Base-by-base conservation (phyloP, 2,797 vertebrate species). In the Neosilurus mollespiculum region DNA sequence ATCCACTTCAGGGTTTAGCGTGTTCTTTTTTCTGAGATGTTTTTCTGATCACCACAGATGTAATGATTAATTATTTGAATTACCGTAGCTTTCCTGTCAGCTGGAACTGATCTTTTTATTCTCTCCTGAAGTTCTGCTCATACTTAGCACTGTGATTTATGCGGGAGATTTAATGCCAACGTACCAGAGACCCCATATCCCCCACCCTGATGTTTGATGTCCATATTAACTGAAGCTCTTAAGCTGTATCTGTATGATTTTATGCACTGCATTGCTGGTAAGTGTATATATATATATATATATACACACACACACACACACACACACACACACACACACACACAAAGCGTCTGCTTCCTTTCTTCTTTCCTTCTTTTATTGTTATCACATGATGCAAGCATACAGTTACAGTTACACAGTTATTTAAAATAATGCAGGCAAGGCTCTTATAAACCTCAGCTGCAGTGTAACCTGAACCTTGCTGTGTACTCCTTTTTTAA, bases 361-460 rank as follows among this genome's bases (percentile, higher is more conserved):
- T 8, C 14, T 49, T 69, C 37, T 43, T 69, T 43, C 43, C n/a
- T 51, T 70, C 20, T 70, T n/a, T n/a, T n/a, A n/a, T n/a, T n/a
- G n/a, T 70, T 70, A 10, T 70, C n/a, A 12, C 15, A 69, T 22
- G 34, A 69, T 22, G 34, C 66, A 69, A 49, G 34, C 14, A 34
- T 43, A 49, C 66, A 51, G 43, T 22, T 70, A 70, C 10, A 14
- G 0, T 69, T 43, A 12, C 37, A 43, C 67, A 22, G 10, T 2
- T 70, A 70, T 49, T 49, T 24, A 70, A 70, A 49, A 49, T 70
- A 70, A 49, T 70, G 37, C 67, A 22, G 7, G 67, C 67, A 49
- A 12, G 30, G 30, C 65, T 67, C 65, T 34, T 67, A 30, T 67
- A 67, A 18, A 9, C 1, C 7, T 67, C 65, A 37, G 65, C 65